Conservation (phyloP, 2,888 invertebrate genomes). For the Spilosoma lubricipeda region DNA sequence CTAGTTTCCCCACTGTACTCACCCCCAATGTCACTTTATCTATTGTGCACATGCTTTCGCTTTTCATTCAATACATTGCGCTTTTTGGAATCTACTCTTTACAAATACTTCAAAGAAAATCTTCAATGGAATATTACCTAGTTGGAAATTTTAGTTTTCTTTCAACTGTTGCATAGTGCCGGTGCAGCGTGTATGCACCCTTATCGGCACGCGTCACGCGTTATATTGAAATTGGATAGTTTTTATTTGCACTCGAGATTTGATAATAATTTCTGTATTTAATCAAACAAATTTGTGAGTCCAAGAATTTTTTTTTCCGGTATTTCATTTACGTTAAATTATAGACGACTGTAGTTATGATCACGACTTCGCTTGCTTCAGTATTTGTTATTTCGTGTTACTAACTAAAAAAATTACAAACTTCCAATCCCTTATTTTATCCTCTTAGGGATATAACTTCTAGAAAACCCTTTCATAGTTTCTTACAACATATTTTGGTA, state of each 20-base stretch:
- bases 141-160: not conserved
- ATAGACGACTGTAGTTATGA: not conserved
- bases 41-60: conserved; percentile 30
- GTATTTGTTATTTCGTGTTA: not conserved
- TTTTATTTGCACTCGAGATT: conserved; percentile 44
- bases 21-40: conserved; percentile 29
- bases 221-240: conserved; percentile 49
- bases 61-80: conserved; percentile 32
- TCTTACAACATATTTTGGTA: too few species aligned
- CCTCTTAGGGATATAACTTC: too few species aligned
- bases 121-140: conserved; percentile 1
- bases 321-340: not conserved
- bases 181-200: conserved; percentile 53
- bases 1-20: conserved; percentile 38
- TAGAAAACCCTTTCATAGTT: too few species aligned
- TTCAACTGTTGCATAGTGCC: not conserved
- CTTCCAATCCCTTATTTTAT: too few species aligned
- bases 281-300: too few species aligned
- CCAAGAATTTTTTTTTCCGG: too few species aligned
- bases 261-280: conserved; percentile 17
- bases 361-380: not conserved
- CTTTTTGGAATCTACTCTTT: not conserved
- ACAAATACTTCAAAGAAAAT: not conserved
- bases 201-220: conserved; percentile 51
- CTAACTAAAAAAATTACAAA: too few species aligned